These are phyloP conservation scores for Turritopsis rubra DNA, from an alignment of 30 jellyfish, hydroid and myxozoan genomes.

Conservation along the genomic window DNA sequence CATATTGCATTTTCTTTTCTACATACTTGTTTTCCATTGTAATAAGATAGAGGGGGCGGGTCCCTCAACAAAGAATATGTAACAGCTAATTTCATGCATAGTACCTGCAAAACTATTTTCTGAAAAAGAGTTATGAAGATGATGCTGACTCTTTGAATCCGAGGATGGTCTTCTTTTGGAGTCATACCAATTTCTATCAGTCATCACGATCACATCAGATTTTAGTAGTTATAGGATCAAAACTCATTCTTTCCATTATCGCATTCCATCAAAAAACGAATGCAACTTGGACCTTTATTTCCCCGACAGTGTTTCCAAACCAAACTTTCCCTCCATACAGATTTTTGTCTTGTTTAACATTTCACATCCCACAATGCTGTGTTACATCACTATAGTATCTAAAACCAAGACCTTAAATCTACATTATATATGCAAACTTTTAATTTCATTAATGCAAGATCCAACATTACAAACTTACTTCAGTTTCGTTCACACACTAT, in stretches of 20 bases:
- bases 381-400: background rate
- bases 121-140: background rate
- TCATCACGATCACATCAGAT: background rate
- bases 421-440: background rate
- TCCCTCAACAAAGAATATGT: too few relatives aligned
- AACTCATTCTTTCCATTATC: background rate
- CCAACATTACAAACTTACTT: too few relatives aligned
- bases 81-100: background rate
- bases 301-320: background rate
- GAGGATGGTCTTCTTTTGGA: slow-evolving; percentile 7
- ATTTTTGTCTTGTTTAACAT: background rate
- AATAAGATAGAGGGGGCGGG: too few relatives aligned
- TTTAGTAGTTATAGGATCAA: background rate
- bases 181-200: slow-evolving; percentile 11
- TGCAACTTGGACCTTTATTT: background rate
- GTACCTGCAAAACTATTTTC: background rate
- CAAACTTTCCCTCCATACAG: background rate
- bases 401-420: background rate
- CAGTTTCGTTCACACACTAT: too few relatives aligned
- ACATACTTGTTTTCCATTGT: too few relatives aligned
- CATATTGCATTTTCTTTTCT: too few relatives aligned
- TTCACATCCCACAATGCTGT: background rate
- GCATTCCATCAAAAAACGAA: background rate
- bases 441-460: background rate
- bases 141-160: background rate